phyloP scores from a whole-genome alignment of 2,113 vertebrate species.

The Elanus axillaris region DNA sequence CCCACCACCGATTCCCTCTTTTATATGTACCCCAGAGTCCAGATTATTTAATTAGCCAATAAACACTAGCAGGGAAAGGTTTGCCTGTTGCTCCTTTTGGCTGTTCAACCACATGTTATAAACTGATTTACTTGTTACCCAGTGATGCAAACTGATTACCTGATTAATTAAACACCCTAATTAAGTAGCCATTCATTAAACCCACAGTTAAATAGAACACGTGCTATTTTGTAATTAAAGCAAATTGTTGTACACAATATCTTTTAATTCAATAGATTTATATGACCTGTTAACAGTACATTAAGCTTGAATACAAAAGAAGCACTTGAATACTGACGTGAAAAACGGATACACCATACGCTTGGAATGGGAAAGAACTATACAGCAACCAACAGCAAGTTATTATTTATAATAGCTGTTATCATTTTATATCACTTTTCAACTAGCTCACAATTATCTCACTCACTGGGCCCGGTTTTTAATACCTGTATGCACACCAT shows the following conservation, averaged over 20 bases:
- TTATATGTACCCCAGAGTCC: neutral
- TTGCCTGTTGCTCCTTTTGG: neutral
- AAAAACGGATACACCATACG: neutral
- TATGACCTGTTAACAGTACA: constrained; percentile 26
- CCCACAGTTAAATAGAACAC: neutral
- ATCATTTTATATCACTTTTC: neutral
- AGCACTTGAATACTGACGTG: neutral
- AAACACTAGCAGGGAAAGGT: neutral
- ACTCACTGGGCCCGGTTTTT: neutral
- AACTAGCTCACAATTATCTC: neutral
- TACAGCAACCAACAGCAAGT: neutral
- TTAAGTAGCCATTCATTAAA: constrained; percentile 62
- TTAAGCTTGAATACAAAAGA: neutral
- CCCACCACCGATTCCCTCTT: neutral
- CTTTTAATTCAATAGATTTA: constrained; percentile 51
- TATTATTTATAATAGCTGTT: neutral
- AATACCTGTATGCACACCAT: neutral
- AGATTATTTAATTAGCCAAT: neutral
- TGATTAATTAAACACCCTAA: constrained; percentile 59
- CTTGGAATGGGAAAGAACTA: neutral
- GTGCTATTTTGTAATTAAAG: constrained; percentile 49
- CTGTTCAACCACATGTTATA: constrained; percentile 4
- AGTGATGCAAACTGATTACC: constrained; percentile 56
- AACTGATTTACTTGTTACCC: constrained; percentile 46
- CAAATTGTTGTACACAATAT: constrained; percentile 38